A percentile compares a stretch with the other conserved stretches of the same genome.
Evolutionary conservation across 1,140 invertebrate genomes (phyloP).

Genomic region (Luehdorfia chinensis): DNA sequence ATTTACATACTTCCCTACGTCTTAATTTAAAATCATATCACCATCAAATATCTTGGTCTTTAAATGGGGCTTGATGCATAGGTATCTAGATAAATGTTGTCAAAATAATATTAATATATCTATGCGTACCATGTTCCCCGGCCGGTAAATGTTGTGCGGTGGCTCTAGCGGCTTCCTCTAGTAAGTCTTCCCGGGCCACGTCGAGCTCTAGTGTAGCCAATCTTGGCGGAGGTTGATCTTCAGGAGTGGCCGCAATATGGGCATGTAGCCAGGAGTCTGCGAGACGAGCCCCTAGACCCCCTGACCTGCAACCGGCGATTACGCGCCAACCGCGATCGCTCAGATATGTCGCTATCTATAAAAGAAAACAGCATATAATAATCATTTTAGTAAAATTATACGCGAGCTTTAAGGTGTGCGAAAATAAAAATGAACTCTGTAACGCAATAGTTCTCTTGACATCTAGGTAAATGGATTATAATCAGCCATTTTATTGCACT

Average conservation of each 20-base stretch:
- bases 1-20: no score
- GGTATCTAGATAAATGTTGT: no score
- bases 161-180: conserved; percentile 86
- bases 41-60: no score
- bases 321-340: conserved; percentile 84
- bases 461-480: no score
- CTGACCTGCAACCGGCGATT: conserved; percentile 84
- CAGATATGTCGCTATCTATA: conserved; percentile 80
- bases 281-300: conserved; percentile 75
- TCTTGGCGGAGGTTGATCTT: conserved; percentile 67
- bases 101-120: no score
- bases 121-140: conserved; percentile 83
- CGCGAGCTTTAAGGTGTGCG: no score
- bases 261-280: conserved; percentile 80
- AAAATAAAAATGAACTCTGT: no score
- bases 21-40: no score
- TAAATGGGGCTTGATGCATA: no score
- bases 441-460: no score
- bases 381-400: no score
- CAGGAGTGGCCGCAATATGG: conserved; percentile 75
- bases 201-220: conserved; percentile 85
- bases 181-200: conserved; percentile 87
- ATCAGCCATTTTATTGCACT: no score
- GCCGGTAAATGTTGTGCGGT: conserved; percentile 88
- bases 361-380: conserved; percentile 11